A percentile compares a stretch with the other conserved stretches of the same genome.
Evolutionary conservation across 2,888 invertebrate genomes (phyloP).

Genomic region (Tenthredo livida): DNA sequence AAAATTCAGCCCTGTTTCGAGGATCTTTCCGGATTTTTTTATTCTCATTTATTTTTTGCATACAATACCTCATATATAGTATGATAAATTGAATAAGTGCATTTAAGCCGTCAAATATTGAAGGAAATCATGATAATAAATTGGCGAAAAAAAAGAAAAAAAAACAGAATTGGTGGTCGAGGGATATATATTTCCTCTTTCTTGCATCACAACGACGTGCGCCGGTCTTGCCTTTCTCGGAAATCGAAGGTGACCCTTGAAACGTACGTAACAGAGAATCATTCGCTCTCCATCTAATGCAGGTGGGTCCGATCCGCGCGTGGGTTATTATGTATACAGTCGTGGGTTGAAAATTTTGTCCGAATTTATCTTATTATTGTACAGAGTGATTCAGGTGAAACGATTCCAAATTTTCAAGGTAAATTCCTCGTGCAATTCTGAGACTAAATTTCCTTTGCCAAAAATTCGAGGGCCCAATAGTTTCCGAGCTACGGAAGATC

Average conservation of each 20-base stretch:
- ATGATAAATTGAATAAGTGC: not conserved
- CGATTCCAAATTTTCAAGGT: not conserved
- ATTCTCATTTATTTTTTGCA: not conserved
- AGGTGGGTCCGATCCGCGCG: not conserved
- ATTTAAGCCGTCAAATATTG: not conserved
- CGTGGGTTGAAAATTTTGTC: not conserved
- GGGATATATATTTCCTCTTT: slow-evolving; percentile 1
- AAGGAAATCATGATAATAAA: not conserved
- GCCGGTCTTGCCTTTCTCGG: slow-evolving; percentile 35
- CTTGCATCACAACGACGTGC: not conserved
- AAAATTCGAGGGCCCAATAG: not conserved
- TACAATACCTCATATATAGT: not conserved
- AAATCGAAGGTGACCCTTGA: slow-evolving; percentile 45
- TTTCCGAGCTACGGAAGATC: not conserved
- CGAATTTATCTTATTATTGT: not conserved
- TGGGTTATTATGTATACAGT: not conserved
- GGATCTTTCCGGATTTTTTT: not conserved
- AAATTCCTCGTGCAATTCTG: not conserved
- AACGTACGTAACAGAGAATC: slow-evolving; percentile 7
- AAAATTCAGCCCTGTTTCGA: too few relatives aligned
- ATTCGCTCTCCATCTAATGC: slow-evolving; percentile 17
- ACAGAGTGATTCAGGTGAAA: not conserved
- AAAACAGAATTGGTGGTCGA: not conserved
- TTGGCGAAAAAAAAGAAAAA: not conserved
- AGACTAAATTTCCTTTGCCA: not conserved